Base-by-base conservation (phyloP, 2,113 vertebrate species). In the Phylloscopus trochiloides region DNA sequence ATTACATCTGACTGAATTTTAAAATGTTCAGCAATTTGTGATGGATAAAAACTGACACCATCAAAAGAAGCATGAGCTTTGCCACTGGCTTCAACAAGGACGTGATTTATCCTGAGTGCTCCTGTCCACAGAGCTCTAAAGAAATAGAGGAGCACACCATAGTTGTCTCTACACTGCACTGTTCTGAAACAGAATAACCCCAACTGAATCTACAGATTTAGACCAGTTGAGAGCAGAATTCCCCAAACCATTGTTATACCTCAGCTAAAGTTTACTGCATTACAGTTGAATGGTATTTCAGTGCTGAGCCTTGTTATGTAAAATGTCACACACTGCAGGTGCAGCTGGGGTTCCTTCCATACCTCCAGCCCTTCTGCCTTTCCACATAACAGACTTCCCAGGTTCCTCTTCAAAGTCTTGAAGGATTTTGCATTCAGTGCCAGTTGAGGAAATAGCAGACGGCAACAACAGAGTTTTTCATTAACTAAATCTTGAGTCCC, bases 1-100 rank as follows among this genome's bases (percentile, higher is more conserved):
- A 97, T 96, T 96, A 88, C 82, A 90, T 74, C 78, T 96, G 87
- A 96, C 90, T 93, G 90, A 83, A 92, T 93, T 93, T 77, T 71
- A 13, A 70, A 29, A 80, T 8, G 51, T 61, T 86, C 12, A 8
- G 72, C 72, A 95, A 62, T 86, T 58, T 90, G 71, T 62, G 54
- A 19, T 31, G 59, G 81, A 73, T 88, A 51, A 94, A 94, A 72
- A 36, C 75, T 94, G 91, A 88, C 94, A 90, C 74, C 48, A 89
- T 52, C 71, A 88, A 94, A 92, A 10, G 71, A 86, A 68, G 78
- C 17, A 38, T 36, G 28, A 95, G 88, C 61, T 93, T 67, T 93
- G 40, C 83, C 79, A 90, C 0, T 34, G 61, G 80, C 40, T 92
- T 80, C 67, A 74, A 73, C 20, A 59, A 54, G 80, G 70, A 50